phyloP scores from a whole-genome alignment of 2,113 vertebrate genomes.

The Numenius arquata region DNA sequence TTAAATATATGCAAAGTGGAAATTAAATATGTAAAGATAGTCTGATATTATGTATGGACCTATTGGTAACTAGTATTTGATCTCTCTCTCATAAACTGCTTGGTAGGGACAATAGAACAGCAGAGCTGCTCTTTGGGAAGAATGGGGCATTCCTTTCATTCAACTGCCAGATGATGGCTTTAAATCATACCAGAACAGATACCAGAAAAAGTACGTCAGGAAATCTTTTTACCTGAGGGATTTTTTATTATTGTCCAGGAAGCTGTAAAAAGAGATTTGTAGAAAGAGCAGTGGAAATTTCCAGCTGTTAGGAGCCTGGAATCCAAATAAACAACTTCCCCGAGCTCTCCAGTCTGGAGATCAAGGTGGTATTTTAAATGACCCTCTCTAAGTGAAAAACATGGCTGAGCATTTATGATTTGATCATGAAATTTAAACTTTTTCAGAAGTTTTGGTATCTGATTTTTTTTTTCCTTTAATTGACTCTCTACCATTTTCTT shows the following conservation, averaged over 20 bases:
- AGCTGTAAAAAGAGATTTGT: conserved; percentile 2
- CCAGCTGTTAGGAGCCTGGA: conserved; percentile 1
- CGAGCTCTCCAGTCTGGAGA: background rate
- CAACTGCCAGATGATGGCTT: background rate
- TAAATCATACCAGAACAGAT: background rate
- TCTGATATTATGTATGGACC: background rate
- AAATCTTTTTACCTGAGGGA: background rate
- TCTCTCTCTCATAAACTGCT: background rate
- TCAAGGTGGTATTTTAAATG: background rate
- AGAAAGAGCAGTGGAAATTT: background rate
- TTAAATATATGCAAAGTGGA: background rate
- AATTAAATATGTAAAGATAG: background rate
- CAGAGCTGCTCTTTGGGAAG: background rate
- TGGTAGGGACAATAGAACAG: background rate
- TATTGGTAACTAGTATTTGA: background rate
- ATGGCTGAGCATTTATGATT: background rate
- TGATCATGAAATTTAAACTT: background rate
- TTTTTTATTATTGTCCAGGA: background rate
- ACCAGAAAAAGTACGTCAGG: background rate
- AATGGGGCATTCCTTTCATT: background rate
- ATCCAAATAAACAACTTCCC: background rate
- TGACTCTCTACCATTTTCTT: background rate
- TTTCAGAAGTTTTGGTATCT: background rate
- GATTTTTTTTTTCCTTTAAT: background rate
- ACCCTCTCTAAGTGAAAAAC: background rate